Conservation (phyloP, 2,888 invertebrate genomes). For the Pteria penguin region DNA sequence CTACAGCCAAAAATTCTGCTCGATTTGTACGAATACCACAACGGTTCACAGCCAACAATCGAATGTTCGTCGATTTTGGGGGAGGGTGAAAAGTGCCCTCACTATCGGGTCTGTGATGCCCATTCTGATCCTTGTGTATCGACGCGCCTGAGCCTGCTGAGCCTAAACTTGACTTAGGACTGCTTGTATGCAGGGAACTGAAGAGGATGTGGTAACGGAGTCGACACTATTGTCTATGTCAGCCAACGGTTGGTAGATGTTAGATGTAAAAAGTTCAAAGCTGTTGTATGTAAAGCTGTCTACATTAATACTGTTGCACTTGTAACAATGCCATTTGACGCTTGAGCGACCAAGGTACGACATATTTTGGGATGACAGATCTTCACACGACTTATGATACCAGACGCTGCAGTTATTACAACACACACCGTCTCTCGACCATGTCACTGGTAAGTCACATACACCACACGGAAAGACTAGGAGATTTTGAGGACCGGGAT, state of each 20-base stretch:
- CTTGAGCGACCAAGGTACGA: constrained; percentile 11
- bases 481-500: constrained; percentile 24
- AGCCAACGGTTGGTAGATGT: constrained; percentile 4
- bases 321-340: constrained; percentile 4
- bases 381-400: constrained; percentile 20
- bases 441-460: constrained; percentile 34
- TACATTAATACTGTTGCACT: constrained; percentile 19
- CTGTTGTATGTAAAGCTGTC: constrained; percentile 27
- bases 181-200: constrained; percentile 4
- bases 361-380: constrained; percentile 14
- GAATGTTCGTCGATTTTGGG: neutral
- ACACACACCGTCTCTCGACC: constrained; percentile 30
- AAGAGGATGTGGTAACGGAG: constrained; percentile 1
- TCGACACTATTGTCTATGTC: constrained; percentile 4
- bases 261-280: constrained; percentile 14
- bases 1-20: constrained; percentile 6
- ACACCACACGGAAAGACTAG: constrained; percentile 33
- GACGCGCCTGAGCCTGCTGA: neutral
- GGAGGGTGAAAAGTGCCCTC: neutral
- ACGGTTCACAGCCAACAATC: constrained; percentile 9
- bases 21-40: constrained; percentile 9
- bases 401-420: constrained; percentile 37
- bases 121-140: neutral
- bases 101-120: neutral
- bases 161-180: neutral